Percentiles rank a stretch among this genome's conserved stretches.
These are phyloP conservation scores for Calliphora vomitoria DNA, from an alignment of 2,888 invertebrate species.

Conservation along the genomic window DNA sequence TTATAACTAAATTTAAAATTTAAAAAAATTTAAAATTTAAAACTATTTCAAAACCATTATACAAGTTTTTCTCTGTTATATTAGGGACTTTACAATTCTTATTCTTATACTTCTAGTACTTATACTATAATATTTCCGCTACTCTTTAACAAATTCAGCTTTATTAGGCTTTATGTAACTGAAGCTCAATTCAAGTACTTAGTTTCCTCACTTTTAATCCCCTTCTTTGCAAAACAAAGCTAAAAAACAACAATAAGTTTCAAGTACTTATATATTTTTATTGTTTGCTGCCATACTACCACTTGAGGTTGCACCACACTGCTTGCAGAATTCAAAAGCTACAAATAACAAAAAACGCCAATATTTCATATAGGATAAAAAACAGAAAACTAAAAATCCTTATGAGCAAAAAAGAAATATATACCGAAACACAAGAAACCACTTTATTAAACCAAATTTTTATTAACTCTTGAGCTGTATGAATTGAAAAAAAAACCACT, in stretches of 20 bases:
- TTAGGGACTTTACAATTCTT: too few relatives aligned
- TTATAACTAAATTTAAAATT: too few relatives aligned
- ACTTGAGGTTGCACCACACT: conserved; percentile 47
- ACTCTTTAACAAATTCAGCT: not conserved
- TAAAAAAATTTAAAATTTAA: too few relatives aligned
- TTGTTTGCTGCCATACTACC: conserved; percentile 21
- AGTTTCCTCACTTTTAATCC: not conserved
- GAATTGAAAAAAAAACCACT: conserved; percentile 40
- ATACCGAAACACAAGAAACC: conserved; percentile 52
- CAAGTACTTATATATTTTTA: conserved; percentile 2
- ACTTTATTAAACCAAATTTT: conserved; percentile 68
- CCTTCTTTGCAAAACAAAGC: not conserved
- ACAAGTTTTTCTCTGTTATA: too few relatives aligned
- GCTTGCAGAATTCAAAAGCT: conserved; percentile 42
- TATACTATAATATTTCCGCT: too few relatives aligned
- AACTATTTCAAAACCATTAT: too few relatives aligned
- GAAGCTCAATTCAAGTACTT: conserved; percentile 24
- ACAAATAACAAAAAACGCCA: conserved; percentile 24
- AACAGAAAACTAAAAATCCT: not conserved
- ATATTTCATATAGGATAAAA: conserved; percentile 43
- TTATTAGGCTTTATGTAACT: not conserved
- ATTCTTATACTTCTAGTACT: too few relatives aligned
- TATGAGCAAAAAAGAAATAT: conserved; percentile 4
- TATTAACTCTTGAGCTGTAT: conserved; percentile 63
- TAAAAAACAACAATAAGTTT: conserved; percentile 26